These are phyloP conservation scores for Villa cingulata DNA, from an alignment of 2,888 invertebrate genomes.

Conservation along the genomic window DNA sequence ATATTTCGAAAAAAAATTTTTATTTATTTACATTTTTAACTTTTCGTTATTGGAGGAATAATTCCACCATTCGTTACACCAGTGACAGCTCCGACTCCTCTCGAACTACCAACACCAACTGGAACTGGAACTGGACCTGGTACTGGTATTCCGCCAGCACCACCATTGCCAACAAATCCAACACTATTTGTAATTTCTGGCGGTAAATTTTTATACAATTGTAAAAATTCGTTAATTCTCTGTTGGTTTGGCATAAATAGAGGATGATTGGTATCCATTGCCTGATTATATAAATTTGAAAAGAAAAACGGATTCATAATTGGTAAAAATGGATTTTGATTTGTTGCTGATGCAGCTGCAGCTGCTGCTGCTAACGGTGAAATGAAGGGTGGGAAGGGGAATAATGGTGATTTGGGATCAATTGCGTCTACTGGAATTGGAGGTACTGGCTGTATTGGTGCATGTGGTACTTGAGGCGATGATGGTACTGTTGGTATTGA, in stretches of 20 bases:
- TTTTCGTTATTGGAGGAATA: too few species aligned
- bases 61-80: too few species aligned
- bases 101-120: too few species aligned
- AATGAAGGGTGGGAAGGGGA: constrained; percentile 10
- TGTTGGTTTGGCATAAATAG: constrained; percentile 12
- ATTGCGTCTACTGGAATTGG: neutral
- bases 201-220: constrained; percentile 15
- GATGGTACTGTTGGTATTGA: neutral
- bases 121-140: too few species aligned
- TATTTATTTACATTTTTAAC: too few species aligned
- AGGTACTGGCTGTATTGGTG: neutral
- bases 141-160: neutral
- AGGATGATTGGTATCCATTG: constrained; percentile 1
- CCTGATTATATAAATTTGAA: constrained; percentile 12
- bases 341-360: constrained; percentile 1
- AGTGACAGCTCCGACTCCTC: too few species aligned
- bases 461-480: neutral
- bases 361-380: constrained; percentile 9
- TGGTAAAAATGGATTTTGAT: constrained; percentile 11
- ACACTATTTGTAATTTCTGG: constrained; percentile 2
- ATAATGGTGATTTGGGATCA: constrained; percentile 8
- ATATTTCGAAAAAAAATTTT: too few species aligned
- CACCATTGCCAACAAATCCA: constrained; percentile 1
- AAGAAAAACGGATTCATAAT: constrained; percentile 14
- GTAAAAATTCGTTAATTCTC: constrained; percentile 11